Conservation (phyloP, 2,113 vertebrate species). For the Sigmodon hispidus region DNA sequence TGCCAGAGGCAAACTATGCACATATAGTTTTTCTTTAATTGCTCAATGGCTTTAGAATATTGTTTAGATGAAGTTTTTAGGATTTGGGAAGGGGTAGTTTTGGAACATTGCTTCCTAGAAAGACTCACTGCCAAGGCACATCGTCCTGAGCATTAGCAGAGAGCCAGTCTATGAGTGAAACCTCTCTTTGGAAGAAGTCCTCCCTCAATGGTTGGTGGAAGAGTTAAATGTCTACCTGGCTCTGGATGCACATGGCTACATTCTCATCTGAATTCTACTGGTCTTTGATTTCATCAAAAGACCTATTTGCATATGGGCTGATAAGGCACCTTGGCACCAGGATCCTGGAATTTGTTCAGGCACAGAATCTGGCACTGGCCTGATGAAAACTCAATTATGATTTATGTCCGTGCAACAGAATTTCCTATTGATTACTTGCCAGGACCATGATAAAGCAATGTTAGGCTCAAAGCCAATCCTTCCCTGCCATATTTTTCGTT, state of each 20-base stretch:
- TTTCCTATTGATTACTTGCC: conserved; percentile 89
- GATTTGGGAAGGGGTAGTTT: not conserved
- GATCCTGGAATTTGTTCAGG: conserved; percentile 80
- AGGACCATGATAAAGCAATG: conserved; percentile 87
- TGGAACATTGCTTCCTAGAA: not conserved
- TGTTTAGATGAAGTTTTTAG: conserved; percentile 18
- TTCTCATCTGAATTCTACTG: conserved; percentile 62
- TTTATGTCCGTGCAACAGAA: conserved; percentile 88
- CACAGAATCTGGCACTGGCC: conserved; percentile 83
- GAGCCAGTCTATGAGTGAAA: not conserved
- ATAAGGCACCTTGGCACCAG: conserved; percentile 82
- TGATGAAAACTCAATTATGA: conserved; percentile 89
- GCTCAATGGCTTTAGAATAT: not conserved
- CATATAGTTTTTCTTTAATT: conserved; percentile 14
- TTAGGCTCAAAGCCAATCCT: conserved; percentile 84
- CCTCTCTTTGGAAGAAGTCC: not conserved
- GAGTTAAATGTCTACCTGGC: conserved; percentile 60
- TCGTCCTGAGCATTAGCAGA: not conserved
- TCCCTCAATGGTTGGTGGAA: conserved; percentile 38
- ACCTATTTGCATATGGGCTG: conserved; percentile 80
- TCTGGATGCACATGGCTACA: conserved; percentile 44
- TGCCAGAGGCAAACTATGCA: conserved; percentile 11
- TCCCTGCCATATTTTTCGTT: conserved; percentile 69
- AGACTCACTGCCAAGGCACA: not conserved
- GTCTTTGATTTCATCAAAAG: conserved; percentile 80